These are phyloP conservation scores for Drosophila biarmipes DNA, from an alignment of 1,140 invertebrate species.

Conservation along the genomic window DNA sequence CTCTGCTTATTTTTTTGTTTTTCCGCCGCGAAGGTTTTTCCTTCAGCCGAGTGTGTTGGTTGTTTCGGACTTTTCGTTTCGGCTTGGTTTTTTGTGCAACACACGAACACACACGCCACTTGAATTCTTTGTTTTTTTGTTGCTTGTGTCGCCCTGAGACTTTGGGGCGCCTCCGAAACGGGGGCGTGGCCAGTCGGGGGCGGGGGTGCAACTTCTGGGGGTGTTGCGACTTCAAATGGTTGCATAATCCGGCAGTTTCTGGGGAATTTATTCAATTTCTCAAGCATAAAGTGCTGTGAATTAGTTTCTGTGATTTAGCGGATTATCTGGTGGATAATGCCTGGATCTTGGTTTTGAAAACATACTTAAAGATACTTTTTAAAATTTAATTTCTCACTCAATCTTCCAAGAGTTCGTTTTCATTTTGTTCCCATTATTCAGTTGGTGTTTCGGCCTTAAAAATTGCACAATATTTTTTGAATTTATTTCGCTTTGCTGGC, in stretches of 20 bases:
- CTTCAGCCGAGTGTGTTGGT: constrained; percentile 17
- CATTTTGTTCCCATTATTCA: not conserved
- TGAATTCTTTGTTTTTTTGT: constrained; percentile 13
- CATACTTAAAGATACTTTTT: too few species aligned
- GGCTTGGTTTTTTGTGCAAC: constrained; percentile 59
- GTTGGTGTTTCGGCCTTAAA: not conserved
- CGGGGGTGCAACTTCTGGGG: constrained; percentile 18
- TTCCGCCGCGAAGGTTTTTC: constrained; percentile 47
- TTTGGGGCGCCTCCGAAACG: constrained; percentile 37
- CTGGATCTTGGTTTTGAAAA: too few species aligned
- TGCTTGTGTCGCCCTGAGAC: constrained; percentile 41
- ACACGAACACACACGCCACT: constrained; percentile 34
- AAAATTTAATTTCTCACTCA: too few species aligned
- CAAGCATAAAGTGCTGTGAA: constrained; percentile 60
- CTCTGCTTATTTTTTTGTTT: constrained; percentile 41
- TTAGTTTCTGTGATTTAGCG: constrained; percentile 51
- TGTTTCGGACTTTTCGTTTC: constrained; percentile 56
- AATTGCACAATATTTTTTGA: not conserved
- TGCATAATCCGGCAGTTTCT: constrained; percentile 40
- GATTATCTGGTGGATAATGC: not conserved
- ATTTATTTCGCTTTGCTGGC: not conserved
- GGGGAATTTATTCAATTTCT: constrained; percentile 69
- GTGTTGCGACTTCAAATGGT: constrained; percentile 22
- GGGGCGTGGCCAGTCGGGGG: constrained; percentile 39
- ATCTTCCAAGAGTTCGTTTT: not conserved